A percentile compares a stretch with the other conserved stretches of the same genome.
Conservation (phyloP, 2,113 vertebrate species). For the Hippocampus guttulatus region DNA sequence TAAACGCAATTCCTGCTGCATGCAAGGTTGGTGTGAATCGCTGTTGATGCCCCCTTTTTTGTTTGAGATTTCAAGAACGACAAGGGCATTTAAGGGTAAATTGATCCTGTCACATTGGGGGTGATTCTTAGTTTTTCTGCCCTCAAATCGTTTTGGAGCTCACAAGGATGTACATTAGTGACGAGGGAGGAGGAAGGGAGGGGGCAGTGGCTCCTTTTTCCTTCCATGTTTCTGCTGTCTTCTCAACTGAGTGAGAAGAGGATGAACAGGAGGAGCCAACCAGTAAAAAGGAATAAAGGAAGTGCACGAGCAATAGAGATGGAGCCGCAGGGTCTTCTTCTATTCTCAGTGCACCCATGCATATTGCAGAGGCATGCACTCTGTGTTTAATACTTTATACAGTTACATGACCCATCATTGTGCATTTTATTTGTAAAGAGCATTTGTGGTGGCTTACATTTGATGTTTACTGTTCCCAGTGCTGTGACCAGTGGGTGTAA, state of each 20-base stretch:
- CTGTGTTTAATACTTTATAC: background rate
- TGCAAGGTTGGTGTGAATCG: background rate
- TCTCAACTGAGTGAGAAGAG: conserved; percentile 46
- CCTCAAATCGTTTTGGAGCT: conserved; percentile 41
- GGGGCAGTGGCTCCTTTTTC: conserved; percentile 59
- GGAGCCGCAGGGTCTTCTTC: background rate
- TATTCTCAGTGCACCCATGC: background rate
- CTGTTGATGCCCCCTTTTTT: background rate
- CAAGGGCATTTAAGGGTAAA: background rate
- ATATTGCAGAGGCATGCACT: background rate
- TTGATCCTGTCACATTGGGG: conserved; percentile 9
- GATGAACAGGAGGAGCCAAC: conserved; percentile 22
- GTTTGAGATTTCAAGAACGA: background rate
- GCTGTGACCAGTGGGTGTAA: background rate
- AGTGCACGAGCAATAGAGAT: background rate
- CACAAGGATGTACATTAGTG: conserved; percentile 36
- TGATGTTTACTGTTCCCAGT: background rate
- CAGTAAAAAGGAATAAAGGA: conserved; percentile 18
- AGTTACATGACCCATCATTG: background rate
- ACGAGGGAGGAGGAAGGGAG: conserved; percentile 40
- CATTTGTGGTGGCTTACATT: background rate
- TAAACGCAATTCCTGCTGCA: conserved; percentile 4
- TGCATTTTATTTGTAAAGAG: background rate
- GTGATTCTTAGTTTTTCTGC: conserved; percentile 5
- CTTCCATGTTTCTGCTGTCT: conserved; percentile 45